These are phyloP conservation scores for Aradophagus sp. DNA, from an alignment of 1,140 invertebrate genomes.

Conservation along the genomic window DNA sequence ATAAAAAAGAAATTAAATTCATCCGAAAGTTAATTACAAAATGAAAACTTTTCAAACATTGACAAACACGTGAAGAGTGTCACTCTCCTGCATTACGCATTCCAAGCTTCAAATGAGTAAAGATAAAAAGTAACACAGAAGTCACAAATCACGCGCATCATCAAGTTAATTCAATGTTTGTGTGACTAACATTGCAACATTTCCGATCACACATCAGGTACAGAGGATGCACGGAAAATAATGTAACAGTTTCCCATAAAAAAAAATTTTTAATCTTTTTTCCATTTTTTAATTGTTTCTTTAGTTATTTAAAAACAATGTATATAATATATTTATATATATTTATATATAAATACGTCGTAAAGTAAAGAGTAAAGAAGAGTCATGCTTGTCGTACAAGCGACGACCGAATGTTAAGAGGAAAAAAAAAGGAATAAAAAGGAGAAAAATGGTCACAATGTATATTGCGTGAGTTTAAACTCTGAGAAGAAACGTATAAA, in stretches of 20 bases:
- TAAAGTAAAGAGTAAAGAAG: constrained; percentile 37
- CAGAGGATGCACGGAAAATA: constrained; percentile 55
- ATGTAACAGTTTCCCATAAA: constrained; percentile 45
- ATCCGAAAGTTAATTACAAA: no score
- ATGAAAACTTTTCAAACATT: no score
- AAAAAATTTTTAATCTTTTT: constrained; percentile 27
- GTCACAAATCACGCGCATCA: background rate
- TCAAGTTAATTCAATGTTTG: constrained; percentile 11
- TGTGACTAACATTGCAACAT: constrained; percentile 38
- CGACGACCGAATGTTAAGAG: constrained; percentile 25
- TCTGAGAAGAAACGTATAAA: constrained; percentile 44
- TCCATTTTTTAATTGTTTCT: constrained; percentile 25
- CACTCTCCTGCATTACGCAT: no score
- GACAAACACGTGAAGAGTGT: no score
- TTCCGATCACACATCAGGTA: constrained; percentile 56
- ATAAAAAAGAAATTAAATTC: background rate
- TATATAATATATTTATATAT: constrained; percentile 51
- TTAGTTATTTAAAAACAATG: constrained; percentile 54
- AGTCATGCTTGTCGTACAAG: constrained; percentile 32
- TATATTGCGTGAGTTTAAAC: constrained; percentile 28
- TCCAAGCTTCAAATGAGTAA: no score
- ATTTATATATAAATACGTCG: constrained; percentile 39
- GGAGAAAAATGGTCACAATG: constrained; percentile 8
- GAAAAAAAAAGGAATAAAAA: constrained; percentile 32
- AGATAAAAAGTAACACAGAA: background rate